phyloP scores from a whole-genome alignment of 2,888 invertebrate genomes.

The Hirtodrosophila trivittata region DNA sequence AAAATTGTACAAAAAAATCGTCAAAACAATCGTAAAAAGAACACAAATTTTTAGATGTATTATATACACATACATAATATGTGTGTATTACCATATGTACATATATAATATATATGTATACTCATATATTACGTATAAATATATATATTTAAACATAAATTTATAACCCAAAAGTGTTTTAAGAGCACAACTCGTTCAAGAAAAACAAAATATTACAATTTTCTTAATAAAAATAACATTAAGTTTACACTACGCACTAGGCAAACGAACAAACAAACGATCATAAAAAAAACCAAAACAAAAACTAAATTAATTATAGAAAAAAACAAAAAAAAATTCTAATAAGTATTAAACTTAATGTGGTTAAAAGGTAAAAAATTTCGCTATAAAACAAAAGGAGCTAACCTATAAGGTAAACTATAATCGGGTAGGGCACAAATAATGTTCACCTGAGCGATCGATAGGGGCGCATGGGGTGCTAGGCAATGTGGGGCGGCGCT shows the following conservation, averaged over 20 bases:
- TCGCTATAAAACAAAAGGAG: slow-evolving; percentile 45
- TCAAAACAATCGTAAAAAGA: slow-evolving; percentile 41
- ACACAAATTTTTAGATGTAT: slow-evolving; percentile 21
- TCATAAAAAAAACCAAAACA: slow-evolving; percentile 30
- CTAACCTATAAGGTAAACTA: slow-evolving; percentile 47
- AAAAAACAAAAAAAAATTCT: slow-evolving; percentile 4
- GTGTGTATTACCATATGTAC: slow-evolving; percentile 8
- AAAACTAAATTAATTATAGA: slow-evolving; percentile 25
- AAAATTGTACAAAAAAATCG: slow-evolving; percentile 29
- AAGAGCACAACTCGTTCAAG: slow-evolving; percentile 64
- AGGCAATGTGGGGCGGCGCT: background rate
- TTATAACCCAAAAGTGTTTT: slow-evolving; percentile 61
- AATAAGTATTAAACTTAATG: no score
- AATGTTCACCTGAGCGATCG: slow-evolving; percentile 10
- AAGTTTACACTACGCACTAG: slow-evolving; percentile 49
- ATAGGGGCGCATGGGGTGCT: background rate
- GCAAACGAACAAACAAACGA: slow-evolving; percentile 44
- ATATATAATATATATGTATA: slow-evolving; percentile 21
- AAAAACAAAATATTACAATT: slow-evolving; percentile 34
- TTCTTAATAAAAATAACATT: slow-evolving; percentile 38
- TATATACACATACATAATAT: slow-evolving; percentile 9
- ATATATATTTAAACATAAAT: slow-evolving; percentile 7
- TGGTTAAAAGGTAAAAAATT: slow-evolving; percentile 31
- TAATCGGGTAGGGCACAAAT: slow-evolving; percentile 28
- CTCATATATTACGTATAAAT: slow-evolving; percentile 7